These are phyloP conservation scores for Oscheius onirici DNA, from an alignment of 2,888 invertebrate genomes.

Conservation along the genomic window DNA sequence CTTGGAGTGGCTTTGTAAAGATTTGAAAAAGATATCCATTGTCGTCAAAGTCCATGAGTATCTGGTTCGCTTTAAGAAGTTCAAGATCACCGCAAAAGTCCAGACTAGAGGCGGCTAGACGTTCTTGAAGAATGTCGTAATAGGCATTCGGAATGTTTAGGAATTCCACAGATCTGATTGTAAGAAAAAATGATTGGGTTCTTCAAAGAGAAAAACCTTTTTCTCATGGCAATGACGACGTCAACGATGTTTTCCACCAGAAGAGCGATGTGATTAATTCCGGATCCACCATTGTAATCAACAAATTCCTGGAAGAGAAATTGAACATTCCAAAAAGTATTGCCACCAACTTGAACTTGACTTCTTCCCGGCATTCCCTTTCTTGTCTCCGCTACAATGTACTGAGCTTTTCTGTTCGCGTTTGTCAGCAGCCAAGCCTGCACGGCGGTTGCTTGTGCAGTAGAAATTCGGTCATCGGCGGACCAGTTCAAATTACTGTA, in stretches of 20 bases:
- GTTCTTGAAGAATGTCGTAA: slow-evolving; percentile 84
- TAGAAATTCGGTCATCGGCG: slow-evolving; percentile 92
- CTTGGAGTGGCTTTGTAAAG: slow-evolving; percentile 88
- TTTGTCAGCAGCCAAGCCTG: slow-evolving; percentile 97
- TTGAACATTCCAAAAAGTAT: slow-evolving; percentile 9
- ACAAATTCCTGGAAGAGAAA: slow-evolving; percentile 83
- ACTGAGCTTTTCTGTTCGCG: slow-evolving; percentile 81
- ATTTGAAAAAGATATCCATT: slow-evolving; percentile 65
- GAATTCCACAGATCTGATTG: too few relatives aligned
- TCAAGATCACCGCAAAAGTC: slow-evolving; percentile 27
- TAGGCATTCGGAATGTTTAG: slow-evolving; percentile 89
- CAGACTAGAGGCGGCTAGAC: slow-evolving; percentile 74
- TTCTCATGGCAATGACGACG: slow-evolving; percentile 82
- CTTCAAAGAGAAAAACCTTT: too few relatives aligned
- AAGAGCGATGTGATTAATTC: slow-evolving; percentile 95
- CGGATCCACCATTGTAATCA: slow-evolving; percentile 91
- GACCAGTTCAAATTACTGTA: too few relatives aligned
- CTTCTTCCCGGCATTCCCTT: slow-evolving; percentile 76
- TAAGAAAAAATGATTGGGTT: too few relatives aligned
- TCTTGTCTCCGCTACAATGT: slow-evolving; percentile 79
- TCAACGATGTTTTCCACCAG: slow-evolving; percentile 89
- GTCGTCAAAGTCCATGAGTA: slow-evolving; percentile 69
- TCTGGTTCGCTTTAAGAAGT: slow-evolving; percentile 52
- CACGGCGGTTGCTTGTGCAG: slow-evolving; percentile 92
- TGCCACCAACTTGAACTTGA: slow-evolving; percentile 60